Evolutionary conservation across 2,888 invertebrate genomes (phyloP).

Genomic region (Meiosimyza decipiens): DNA sequence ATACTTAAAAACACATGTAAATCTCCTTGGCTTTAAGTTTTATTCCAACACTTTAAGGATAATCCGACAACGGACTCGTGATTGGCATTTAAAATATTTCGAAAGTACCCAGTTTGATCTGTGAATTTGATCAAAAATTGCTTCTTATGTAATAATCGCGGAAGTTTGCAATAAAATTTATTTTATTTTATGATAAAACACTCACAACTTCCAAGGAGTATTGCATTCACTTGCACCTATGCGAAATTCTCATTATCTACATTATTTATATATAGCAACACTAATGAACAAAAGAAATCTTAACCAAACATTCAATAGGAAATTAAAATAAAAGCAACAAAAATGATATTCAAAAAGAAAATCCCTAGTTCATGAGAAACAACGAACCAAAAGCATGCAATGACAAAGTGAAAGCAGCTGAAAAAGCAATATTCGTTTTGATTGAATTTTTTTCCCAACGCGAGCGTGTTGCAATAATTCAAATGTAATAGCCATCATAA

Average conservation of each 20-base stretch:
- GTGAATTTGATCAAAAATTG: too few species aligned
- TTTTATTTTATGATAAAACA: too few species aligned
- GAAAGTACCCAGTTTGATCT: too few species aligned
- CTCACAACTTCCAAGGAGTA: too few species aligned
- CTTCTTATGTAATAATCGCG: too few species aligned
- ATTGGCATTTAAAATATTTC: too few species aligned
- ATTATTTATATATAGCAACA: neutral
- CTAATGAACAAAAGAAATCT: neutral
- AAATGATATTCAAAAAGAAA: neutral
- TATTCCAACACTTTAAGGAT: too few species aligned
- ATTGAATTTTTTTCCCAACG: neutral
- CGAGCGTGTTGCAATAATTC: constrained; percentile 9
- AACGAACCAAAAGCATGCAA: neutral
- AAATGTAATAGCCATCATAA: neutral
- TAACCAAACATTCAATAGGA: neutral
- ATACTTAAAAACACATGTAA: too few species aligned
- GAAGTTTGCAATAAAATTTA: too few species aligned
- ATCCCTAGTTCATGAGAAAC: neutral
- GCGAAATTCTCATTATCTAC: neutral
- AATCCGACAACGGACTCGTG: too few species aligned
- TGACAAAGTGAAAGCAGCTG: constrained; percentile 9
- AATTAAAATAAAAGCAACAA: neutral
- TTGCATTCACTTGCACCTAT: too few species aligned
- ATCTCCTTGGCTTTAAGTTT: too few species aligned
- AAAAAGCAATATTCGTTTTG: neutral